A percentile compares a stretch with the other conserved stretches of the same genome.
Evolutionary conservation across 2,888 invertebrate genomes (phyloP).

Genomic region (Acanthococcus lagerstroemiae): DNA sequence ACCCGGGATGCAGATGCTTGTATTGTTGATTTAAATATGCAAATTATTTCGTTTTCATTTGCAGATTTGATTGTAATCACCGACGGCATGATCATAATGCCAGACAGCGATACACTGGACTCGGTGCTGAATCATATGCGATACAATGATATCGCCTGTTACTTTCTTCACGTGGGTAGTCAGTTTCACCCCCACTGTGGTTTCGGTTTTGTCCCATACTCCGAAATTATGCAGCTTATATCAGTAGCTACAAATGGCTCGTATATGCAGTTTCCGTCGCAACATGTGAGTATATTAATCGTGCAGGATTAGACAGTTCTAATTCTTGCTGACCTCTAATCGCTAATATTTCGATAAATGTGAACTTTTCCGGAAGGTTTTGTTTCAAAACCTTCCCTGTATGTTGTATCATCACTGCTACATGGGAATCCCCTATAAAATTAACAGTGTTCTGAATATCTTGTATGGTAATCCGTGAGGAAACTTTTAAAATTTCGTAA

Average conservation of each 20-base stretch:
- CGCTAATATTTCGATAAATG: too few species aligned
- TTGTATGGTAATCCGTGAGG: too few species aligned
- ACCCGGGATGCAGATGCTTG: too few species aligned
- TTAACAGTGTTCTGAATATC: too few species aligned
- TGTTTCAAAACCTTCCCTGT: too few species aligned
- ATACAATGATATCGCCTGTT: constrained; percentile 60
- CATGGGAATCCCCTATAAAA: too few species aligned
- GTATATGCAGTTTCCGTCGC: constrained; percentile 46
- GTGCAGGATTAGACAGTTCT: too few species aligned
- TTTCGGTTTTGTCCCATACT: constrained; percentile 59
- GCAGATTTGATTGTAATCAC: constrained; percentile 61
- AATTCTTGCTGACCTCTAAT: too few species aligned
- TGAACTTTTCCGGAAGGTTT: too few species aligned
- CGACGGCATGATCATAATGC: constrained; percentile 61
- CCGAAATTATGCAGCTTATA: constrained; percentile 63
- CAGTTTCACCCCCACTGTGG: constrained; percentile 55
- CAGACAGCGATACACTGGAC: constrained; percentile 62
- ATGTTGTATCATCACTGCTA: too few species aligned
- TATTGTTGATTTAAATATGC: too few species aligned
- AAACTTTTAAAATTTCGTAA: too few species aligned
- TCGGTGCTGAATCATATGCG: constrained; percentile 60
- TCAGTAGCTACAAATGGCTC: constrained; percentile 64
- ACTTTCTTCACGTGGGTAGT: constrained; percentile 62
- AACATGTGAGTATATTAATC: neutral
- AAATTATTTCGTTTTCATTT: constrained; percentile 36